These are phyloP conservation scores for Tragelaphus eurycerus DNA, from an alignment of 2,797 vertebrate species.

Conservation along the genomic window DNA sequence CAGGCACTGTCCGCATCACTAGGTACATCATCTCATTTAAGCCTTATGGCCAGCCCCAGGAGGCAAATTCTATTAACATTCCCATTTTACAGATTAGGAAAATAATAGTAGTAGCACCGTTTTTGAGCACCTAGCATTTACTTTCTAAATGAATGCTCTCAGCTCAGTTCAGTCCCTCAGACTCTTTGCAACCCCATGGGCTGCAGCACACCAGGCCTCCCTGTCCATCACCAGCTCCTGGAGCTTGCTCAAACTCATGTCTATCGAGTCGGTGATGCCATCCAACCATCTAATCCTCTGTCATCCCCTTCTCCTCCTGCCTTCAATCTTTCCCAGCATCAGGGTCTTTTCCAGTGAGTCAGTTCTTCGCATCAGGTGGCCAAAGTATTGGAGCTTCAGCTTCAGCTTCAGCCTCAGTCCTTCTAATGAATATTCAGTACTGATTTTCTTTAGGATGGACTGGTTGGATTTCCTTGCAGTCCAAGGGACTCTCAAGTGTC, in stretches of 20 bases:
- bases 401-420: neutral
- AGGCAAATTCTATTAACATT: neutral
- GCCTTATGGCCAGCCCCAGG: neutral
- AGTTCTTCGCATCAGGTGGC: neutral
- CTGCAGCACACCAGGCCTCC: neutral
- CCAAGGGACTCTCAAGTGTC: neutral
- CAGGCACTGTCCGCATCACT: neutral
- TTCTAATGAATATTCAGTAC: neutral
- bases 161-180: neutral
- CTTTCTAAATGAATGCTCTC: neutral
- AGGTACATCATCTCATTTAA: neutral
- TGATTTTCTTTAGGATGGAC: neutral
- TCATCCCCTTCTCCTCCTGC: neutral
- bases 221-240: neutral
- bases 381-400: neutral
- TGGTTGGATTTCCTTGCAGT: neutral
- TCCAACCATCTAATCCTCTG: neutral
- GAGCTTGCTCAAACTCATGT: neutral
- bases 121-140: neutral
- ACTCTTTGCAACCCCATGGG: neutral
- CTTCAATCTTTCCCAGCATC: neutral
- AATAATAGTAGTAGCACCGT: neutral
- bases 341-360: neutral
- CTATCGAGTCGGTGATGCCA: rapidly evolving
- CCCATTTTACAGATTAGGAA: neutral